A percentile compares a stretch with the other conserved stretches of the same genome.
phyloP scores from a whole-genome alignment of 2,888 invertebrate species.

The Chymomyza caudatula region DNA sequence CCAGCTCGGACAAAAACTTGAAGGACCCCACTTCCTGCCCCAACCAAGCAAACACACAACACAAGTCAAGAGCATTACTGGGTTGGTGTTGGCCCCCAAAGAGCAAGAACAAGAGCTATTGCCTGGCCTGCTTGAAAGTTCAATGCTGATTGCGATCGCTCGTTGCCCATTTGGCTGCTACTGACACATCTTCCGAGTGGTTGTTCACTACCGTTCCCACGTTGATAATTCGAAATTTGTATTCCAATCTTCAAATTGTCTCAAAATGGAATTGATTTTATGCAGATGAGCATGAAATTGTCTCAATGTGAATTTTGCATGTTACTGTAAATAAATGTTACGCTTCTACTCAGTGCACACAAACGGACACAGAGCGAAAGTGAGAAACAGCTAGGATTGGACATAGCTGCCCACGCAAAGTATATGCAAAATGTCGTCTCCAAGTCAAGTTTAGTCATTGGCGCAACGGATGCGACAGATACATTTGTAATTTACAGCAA shows the following conservation, averaged over 20 bases:
- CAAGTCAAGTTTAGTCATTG: background rate
- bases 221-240: constrained; percentile 77
- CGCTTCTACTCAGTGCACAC: background rate
- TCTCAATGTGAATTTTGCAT: constrained; percentile 70
- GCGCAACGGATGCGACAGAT: constrained; percentile 46
- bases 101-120: too few species aligned
- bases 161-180: background rate
- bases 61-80: constrained; percentile 28
- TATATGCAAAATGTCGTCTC: constrained; percentile 15
- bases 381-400: background rate
- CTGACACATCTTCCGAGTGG: constrained; percentile 3
- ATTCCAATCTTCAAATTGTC: constrained; percentile 79
- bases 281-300: constrained; percentile 78
- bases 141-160: constrained; percentile 71
- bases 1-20: constrained; percentile 38
- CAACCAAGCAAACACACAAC: background rate
- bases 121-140: constrained; percentile 29
- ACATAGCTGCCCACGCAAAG: constrained; percentile 1
- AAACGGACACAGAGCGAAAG: constrained; percentile 12
- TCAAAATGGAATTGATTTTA: constrained; percentile 79
- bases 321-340: constrained; percentile 71
- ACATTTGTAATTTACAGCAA: constrained; percentile 57
- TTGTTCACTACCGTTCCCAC: constrained; percentile 56
- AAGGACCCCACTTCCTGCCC: background rate
- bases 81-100: constrained; percentile 5